These are phyloP conservation scores for Drosophila vallismaia DNA, from an alignment of 2,888 invertebrate genomes.

Conservation along the genomic window DNA sequence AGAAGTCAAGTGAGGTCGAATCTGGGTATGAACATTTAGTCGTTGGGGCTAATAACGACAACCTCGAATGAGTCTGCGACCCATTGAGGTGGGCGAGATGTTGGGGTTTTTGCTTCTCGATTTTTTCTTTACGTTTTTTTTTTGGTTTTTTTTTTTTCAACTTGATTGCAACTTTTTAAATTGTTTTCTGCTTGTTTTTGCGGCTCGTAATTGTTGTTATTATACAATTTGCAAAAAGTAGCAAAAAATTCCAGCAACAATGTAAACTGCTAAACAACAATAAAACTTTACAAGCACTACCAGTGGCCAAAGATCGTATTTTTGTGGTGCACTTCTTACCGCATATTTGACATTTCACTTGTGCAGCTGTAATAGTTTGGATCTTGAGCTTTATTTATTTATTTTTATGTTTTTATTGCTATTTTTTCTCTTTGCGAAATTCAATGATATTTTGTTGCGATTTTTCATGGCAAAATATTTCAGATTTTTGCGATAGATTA, in stretches of 20 bases:
- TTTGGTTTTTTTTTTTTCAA: slow-evolving; percentile 47
- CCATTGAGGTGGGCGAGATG: slow-evolving; percentile 45
- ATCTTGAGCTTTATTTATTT: slow-evolving; percentile 19
- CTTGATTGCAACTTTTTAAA: slow-evolving; percentile 60
- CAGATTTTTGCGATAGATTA: slow-evolving; percentile 60
- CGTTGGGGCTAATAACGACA: slow-evolving; percentile 65
- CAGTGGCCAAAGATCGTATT: slow-evolving; percentile 17
- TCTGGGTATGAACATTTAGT: slow-evolving; percentile 56
- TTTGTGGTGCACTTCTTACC: slow-evolving; percentile 35
- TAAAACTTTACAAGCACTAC: slow-evolving; percentile 40
- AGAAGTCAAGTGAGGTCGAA: slow-evolving; percentile 75
- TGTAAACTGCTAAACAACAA: slow-evolving; percentile 52
- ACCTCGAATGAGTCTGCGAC: slow-evolving; percentile 55
- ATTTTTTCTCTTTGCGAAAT: slow-evolving; percentile 11
- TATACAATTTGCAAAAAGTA: slow-evolving; percentile 63
- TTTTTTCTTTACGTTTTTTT: slow-evolving; percentile 10
- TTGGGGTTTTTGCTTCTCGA: slow-evolving; percentile 32
- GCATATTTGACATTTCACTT: slow-evolving; percentile 78
- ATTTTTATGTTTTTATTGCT: neutral
- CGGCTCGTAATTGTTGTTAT: slow-evolving; percentile 74
- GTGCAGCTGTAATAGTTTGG: slow-evolving; percentile 47
- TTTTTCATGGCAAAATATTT: slow-evolving; percentile 75
- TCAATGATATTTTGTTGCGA: slow-evolving; percentile 66
- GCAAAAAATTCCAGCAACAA: slow-evolving; percentile 43
- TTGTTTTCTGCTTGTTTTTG: slow-evolving; percentile 57